Base-by-base conservation (phyloP, 2,113 vertebrate genomes). In the Oreocharis arfaki region DNA sequence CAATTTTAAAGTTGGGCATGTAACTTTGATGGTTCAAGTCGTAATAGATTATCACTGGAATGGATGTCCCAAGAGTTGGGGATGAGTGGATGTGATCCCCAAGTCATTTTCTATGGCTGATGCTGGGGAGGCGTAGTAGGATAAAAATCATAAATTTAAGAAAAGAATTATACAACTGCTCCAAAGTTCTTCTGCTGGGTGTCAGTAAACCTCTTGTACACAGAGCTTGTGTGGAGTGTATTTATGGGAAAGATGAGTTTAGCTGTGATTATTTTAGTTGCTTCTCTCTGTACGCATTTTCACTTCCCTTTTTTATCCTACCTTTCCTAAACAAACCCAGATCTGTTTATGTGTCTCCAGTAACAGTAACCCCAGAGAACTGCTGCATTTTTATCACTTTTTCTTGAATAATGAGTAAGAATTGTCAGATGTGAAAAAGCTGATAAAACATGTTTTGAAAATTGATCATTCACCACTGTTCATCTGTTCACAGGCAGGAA, bases 341-440 rank as follows among this genome's bases (percentile, higher is more conserved):
- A 94, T 77, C 49, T 95, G 56, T 89, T 61, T 91, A 55, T 71
- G 59, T 55, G 77, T 86, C 76, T 87, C 68, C 64, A 85, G 75
- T 90, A 83, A 92, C 75, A 16, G 4, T 92, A 93, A 97, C 68
- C 24, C 56, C 84, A 96, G 44, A 93, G 78, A 94, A 93, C 21
- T 74, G 73, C 56, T 92, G 89, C 19, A 81, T 94, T 95, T 93
- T 94, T 69, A 89, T 86, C 84, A 97, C 82, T 93, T 95, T 55
- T 84, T 81, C 52, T 89, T 88, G 86, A 95, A 95, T 93, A 92
- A 78, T 78, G 16, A 97, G 73, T 96, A 95, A 96, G 95, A 96
- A 96, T 41, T 90, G 70, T 94, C 82, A 94, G 90, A 96, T 85
- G 71, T 89, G 41, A 74, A 85, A 91, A 96, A 92, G 71, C 76